Evolutionary conservation across 92 coral and sea anemone species (phyloP).

Genomic region (Plumapathes pennacea): DNA sequence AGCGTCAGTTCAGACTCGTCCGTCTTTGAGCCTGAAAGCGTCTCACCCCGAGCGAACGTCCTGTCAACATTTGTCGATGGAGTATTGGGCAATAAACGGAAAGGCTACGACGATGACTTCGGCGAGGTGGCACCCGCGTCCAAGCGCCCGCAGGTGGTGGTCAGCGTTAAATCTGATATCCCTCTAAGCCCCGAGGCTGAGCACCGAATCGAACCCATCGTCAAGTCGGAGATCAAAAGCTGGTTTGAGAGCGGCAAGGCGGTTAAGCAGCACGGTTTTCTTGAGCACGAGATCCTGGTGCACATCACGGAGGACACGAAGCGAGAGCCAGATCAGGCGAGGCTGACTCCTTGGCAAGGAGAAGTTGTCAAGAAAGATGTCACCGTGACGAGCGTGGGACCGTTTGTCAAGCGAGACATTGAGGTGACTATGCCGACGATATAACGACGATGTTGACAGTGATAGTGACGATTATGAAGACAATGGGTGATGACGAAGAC

Average conservation of each 20-base stretch:
- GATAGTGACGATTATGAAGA: no score
- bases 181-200: constrained; percentile 82
- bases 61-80: constrained; percentile 86
- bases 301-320: constrained; percentile 79
- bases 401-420: constrained; percentile 77
- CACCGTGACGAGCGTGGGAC: constrained; percentile 83
- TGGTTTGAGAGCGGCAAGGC: constrained; percentile 95
- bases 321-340: constrained; percentile 73
- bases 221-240: constrained; percentile 91
- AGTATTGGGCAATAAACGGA: constrained; percentile 80
- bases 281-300: constrained; percentile 86
- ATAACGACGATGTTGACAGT: no score
- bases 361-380: constrained; percentile 89
- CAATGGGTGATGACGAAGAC: no score
- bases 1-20: constrained; percentile 50
- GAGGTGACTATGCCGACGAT: constrained; percentile 52
- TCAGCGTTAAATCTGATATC: constrained; percentile 73
- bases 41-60: constrained; percentile 50
- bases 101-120: constrained; percentile 56
- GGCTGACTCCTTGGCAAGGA: constrained; percentile 77
- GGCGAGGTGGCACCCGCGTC: constrained; percentile 79
- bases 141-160: constrained; percentile 77
- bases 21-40: constrained; percentile 23
- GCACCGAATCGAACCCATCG: constrained; percentile 87
- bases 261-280: constrained; percentile 54